Evolutionary conservation across 2,113 vertebrate species (phyloP).

Genomic region (Festucalex cinctus): DNA sequence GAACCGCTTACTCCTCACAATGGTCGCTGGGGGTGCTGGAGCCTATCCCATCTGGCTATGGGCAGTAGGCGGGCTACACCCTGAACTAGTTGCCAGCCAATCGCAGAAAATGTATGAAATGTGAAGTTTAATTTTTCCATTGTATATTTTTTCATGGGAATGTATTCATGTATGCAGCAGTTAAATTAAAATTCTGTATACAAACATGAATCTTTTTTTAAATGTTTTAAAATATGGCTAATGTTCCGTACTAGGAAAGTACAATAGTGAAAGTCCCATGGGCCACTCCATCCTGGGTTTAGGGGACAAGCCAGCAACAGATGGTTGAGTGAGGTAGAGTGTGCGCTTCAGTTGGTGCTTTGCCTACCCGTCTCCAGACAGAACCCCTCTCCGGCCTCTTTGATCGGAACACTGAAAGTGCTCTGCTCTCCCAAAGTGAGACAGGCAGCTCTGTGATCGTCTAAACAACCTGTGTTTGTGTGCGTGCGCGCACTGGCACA

Average conservation of each 20-base stretch:
- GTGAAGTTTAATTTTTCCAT: background rate
- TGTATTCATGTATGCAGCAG: background rate
- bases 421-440: constrained; percentile 70
- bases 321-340: constrained; percentile 38
- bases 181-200: background rate
- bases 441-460: constrained; percentile 73
- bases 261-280: background rate
- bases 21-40: too few species aligned
- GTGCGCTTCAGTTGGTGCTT: constrained; percentile 54
- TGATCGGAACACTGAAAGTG: constrained; percentile 72
- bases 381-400: constrained; percentile 68
- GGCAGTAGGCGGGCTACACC: too few species aligned
- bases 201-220: background rate
- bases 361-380: constrained; percentile 61
- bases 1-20: too few species aligned
- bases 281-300: constrained; percentile 1
- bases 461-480: constrained; percentile 57
- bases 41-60: too few species aligned
- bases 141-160: background rate
- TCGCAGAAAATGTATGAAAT: too few species aligned
- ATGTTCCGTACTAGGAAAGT: background rate
- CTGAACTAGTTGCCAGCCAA: too few species aligned
- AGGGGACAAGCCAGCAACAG: constrained; percentile 37
- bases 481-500: constrained; percentile 24
- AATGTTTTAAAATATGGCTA: background rate